A percentile compares a stretch with the other conserved stretches of the same genome.
phyloP scores from a whole-genome alignment of 1,140 invertebrate genomes.

The Dryas iulia region DNA sequence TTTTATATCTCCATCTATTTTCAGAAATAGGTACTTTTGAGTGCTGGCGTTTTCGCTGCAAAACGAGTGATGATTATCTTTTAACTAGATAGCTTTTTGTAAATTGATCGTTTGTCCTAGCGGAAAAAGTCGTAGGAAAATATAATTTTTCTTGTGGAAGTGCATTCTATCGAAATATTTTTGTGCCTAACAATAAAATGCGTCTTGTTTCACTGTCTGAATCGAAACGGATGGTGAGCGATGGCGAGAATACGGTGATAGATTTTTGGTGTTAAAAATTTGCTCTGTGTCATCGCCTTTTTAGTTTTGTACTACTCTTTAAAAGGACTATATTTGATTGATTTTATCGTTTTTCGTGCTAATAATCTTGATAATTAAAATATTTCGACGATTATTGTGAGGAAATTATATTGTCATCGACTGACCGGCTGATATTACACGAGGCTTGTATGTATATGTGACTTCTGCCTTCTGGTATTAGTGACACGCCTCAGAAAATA shows the following conservation, averaged over 20 bases:
- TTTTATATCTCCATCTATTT: slow-evolving; percentile 80
- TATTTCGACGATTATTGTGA: slow-evolving; percentile 63
- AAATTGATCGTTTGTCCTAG: slow-evolving; percentile 74
- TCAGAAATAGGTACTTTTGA: slow-evolving; percentile 80
- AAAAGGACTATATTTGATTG: slow-evolving; percentile 60
- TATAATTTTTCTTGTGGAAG: slow-evolving; percentile 64
- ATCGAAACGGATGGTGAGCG: slow-evolving; percentile 76
- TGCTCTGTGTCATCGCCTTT: slow-evolving; percentile 75
- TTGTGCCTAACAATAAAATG: slow-evolving; percentile 71
- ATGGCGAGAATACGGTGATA: slow-evolving; percentile 79
- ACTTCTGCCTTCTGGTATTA: slow-evolving; percentile 77
- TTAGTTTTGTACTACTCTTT: slow-evolving; percentile 62
- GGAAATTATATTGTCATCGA: slow-evolving; percentile 78
- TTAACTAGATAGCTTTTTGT: slow-evolving; percentile 72
- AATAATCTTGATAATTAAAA: slow-evolving; percentile 54
- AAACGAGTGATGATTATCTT: slow-evolving; percentile 78
- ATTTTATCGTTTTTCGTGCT: slow-evolving; percentile 65
- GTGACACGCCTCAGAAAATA: slow-evolving; percentile 80
- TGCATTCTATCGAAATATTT: slow-evolving; percentile 61
- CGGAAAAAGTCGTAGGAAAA: slow-evolving; percentile 61
- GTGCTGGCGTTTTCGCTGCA: slow-evolving; percentile 79
- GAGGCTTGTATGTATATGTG: slow-evolving; percentile 80
- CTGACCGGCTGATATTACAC: slow-evolving; percentile 80
- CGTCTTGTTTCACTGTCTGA: slow-evolving; percentile 67
- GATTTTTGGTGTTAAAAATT: slow-evolving; percentile 80